A percentile compares a stretch with the other conserved stretches of the same genome.
phyloP scores from a whole-genome alignment of 1,140 invertebrate species.

The Gonioctena quinquepunctata region DNA sequence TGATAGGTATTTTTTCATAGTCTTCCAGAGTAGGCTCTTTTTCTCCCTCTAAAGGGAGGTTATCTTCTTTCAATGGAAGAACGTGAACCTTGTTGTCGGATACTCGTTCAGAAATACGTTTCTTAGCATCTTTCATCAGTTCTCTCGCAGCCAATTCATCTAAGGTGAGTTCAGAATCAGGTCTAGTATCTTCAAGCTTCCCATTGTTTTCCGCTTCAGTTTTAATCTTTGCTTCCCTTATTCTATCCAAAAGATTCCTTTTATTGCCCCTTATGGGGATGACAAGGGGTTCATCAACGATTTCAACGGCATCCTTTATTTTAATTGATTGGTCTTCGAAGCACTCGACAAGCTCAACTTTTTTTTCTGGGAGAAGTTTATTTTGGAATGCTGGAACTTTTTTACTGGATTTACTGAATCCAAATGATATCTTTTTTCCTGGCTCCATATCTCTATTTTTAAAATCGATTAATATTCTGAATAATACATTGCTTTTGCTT shows the following conservation, averaged over 20 bases:
- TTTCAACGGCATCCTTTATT: conserved; percentile 63
- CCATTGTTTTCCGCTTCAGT: conserved; percentile 36
- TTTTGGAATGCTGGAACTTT: conserved; percentile 60
- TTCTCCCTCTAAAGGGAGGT: conserved; percentile 39
- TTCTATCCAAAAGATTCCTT: conserved; percentile 57
- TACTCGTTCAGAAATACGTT: conserved; percentile 40
- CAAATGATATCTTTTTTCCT: conserved; percentile 75
- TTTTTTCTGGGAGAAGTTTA: conserved; percentile 56
- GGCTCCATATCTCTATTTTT: conserved; percentile 3
- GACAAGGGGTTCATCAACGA: conserved; percentile 61
- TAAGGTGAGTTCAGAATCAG: conserved; percentile 52
- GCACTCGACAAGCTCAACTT: conserved; percentile 72
- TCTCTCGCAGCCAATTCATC: conserved; percentile 62
- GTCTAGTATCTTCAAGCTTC: conserved; percentile 44
- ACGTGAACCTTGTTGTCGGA: conserved; percentile 34
- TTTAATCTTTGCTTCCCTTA: conserved; percentile 40
- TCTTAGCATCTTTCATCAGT: conserved; percentile 52
- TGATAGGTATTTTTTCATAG: conserved; percentile 88
- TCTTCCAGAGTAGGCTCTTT: conserved; percentile 75
- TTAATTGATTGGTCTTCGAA: conserved; percentile 75
- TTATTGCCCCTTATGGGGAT: conserved; percentile 65
- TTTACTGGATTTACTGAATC: conserved; percentile 73
- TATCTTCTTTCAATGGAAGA: conserved; percentile 33
- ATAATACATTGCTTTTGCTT: too few relatives aligned
- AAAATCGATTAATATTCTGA: too few relatives aligned